phyloP scores from a whole-genome alignment of 2,113 vertebrate genomes.

The Channa maculata region DNA sequence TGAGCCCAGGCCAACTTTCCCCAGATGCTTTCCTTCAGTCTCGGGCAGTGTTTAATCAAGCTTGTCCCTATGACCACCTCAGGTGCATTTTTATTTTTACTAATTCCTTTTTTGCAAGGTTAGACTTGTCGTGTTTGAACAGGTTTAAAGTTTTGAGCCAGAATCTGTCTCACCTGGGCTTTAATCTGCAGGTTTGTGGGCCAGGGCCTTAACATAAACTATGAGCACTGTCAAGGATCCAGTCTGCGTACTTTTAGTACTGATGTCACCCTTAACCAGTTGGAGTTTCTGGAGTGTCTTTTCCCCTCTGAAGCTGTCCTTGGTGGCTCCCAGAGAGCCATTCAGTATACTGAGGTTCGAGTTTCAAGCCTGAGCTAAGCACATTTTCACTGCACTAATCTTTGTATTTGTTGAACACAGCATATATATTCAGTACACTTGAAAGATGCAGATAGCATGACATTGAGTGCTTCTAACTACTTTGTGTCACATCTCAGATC shows the following conservation, averaged over 20 bases:
- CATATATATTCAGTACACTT: background rate
- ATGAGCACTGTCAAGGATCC: slow-evolving; percentile 92
- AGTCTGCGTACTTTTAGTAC: slow-evolving; percentile 88
- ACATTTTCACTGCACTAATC: slow-evolving; percentile 10
- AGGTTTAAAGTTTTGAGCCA: background rate
- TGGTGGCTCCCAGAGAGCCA: slow-evolving; percentile 80
- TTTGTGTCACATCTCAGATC: slow-evolving; percentile 84
- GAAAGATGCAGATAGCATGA: slow-evolving; percentile 16
- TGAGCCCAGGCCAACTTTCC: slow-evolving; percentile 84
- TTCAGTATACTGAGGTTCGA: slow-evolving; percentile 93
- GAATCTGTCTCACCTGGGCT: slow-evolving; percentile 9
- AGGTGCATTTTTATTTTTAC: slow-evolving; percentile 81
- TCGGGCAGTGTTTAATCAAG: slow-evolving; percentile 89
- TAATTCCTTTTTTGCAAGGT: background rate
- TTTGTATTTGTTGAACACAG: slow-evolving; percentile 13
- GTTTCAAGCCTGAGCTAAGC: slow-evolving; percentile 16
- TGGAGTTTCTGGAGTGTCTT: slow-evolving; percentile 95
- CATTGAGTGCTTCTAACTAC: slow-evolving; percentile 17
- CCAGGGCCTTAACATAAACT: slow-evolving; percentile 89
- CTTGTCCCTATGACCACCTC: slow-evolving; percentile 96
- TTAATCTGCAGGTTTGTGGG: slow-evolving; percentile 88
- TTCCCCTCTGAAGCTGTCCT: slow-evolving; percentile 88
- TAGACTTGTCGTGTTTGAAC: background rate
- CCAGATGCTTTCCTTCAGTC: slow-evolving; percentile 87
- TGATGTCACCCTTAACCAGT: slow-evolving; percentile 88